A percentile compares a stretch with the other conserved stretches of the same genome.
Conservation (phyloP, 2,113 vertebrate genomes). For the Phasianus colchicus region DNA sequence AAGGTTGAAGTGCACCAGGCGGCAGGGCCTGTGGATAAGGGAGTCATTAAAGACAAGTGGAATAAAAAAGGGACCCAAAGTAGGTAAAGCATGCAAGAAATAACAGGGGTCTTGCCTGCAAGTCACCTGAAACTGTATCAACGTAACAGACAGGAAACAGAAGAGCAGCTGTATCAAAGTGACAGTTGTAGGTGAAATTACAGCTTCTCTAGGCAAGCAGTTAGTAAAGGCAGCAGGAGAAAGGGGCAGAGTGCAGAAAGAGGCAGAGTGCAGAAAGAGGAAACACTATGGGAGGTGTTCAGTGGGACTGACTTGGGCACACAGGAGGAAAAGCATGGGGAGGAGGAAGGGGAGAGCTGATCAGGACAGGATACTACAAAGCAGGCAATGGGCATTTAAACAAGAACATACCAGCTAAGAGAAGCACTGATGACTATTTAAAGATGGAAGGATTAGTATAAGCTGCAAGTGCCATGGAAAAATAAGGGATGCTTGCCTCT, state of each 20-base stretch:
- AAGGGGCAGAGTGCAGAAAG: neutral
- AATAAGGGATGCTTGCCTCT: neutral
- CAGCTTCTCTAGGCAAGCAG: neutral
- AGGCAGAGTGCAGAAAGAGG: neutral
- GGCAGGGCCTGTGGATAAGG: conserved; percentile 83
- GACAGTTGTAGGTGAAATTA: neutral
- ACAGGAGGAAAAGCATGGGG: neutral
- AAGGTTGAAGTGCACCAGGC: conserved; percentile 85
- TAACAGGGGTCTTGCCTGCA: conserved; percentile 2
- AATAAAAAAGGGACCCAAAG: conserved; percentile 26
- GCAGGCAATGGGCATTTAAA: conserved; percentile 49
- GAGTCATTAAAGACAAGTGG: conserved; percentile 69
- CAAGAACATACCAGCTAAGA: neutral
- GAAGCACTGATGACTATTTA: conserved; percentile 5
- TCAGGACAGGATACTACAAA: neutral
- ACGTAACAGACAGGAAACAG: neutral
- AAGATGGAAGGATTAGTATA: conserved; percentile 9
- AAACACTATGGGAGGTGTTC: neutral
- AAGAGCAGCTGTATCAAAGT: conserved; percentile 11
- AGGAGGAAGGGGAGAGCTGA: neutral
- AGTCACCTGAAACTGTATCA: conserved; percentile 49
- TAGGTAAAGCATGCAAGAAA: conserved; percentile 46
- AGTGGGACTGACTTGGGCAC: neutral
- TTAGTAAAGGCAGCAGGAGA: conserved; percentile 6
- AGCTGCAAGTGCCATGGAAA: conserved; percentile 13